A percentile compares a stretch with the other conserved stretches of the same genome.
Evolutionary conservation across 2,797 vertebrate species (phyloP).

Genomic region (Sebastolobus alascanus): DNA sequence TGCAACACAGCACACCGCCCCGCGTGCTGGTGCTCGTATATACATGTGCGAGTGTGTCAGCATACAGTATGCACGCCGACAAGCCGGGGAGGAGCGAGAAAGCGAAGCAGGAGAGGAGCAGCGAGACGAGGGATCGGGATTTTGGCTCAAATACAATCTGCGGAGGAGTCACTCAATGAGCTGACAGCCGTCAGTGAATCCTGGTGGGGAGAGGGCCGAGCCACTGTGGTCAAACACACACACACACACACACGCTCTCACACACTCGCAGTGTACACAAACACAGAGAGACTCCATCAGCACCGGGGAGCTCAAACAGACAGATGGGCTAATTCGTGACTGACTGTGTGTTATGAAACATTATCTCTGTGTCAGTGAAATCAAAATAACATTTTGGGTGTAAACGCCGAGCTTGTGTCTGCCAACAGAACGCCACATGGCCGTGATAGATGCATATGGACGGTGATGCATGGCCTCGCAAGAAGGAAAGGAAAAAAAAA

Average conservation of each 20-base stretch:
- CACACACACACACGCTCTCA: slow-evolving; percentile 12
- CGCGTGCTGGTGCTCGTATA: slow-evolving; percentile 20
- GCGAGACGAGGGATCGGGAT: slow-evolving; percentile 64
- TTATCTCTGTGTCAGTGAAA: slow-evolving; percentile 83
- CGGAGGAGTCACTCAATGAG: slow-evolving; percentile 76
- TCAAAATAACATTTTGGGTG: slow-evolving; percentile 81
- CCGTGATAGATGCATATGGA: slow-evolving; percentile 60
- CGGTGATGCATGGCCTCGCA: slow-evolving; percentile 46
- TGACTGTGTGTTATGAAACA: slow-evolving; percentile 83
- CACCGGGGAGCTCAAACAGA: slow-evolving; percentile 72
- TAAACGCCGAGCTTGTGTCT: slow-evolving; percentile 65
- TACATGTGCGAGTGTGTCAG: slow-evolving; percentile 51
- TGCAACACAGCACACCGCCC: slow-evolving; percentile 38
- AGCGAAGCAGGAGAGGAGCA: slow-evolving; percentile 62
- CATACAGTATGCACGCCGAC: slow-evolving; percentile 61
- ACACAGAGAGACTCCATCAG: slow-evolving; percentile 54
- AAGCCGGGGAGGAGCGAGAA: slow-evolving; percentile 54
- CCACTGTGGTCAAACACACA: slow-evolving; percentile 69
- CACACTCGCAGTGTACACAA: slow-evolving; percentile 16
- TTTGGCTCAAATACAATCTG: slow-evolving; percentile 75
- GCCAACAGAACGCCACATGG: slow-evolving; percentile 71
- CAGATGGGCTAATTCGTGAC: slow-evolving; percentile 84
- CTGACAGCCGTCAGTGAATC: slow-evolving; percentile 76
- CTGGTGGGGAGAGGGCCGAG: slow-evolving; percentile 68
- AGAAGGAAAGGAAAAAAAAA: background rate